These are phyloP conservation scores for Chloebia gouldiae DNA, from an alignment of 2,113 vertebrate species.

Conservation along the genomic window DNA sequence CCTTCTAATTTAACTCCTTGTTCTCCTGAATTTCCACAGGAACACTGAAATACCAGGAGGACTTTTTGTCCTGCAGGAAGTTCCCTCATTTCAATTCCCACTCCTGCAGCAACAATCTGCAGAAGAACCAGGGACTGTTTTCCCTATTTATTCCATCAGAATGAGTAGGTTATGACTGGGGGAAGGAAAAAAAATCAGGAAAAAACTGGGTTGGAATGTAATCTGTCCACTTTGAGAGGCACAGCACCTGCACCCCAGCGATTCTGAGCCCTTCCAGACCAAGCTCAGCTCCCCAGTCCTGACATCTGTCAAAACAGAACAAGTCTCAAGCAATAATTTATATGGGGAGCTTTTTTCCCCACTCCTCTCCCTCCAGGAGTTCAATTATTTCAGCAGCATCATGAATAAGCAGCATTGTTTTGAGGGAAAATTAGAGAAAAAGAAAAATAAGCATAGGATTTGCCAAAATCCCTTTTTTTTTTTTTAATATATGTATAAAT, in stretches of 20 bases:
- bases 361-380: background rate
- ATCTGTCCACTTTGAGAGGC: background rate
- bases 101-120: background rate
- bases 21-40: background rate
- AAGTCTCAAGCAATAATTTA: background rate
- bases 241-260: background rate
- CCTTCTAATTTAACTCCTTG: background rate
- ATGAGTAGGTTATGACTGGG: background rate
- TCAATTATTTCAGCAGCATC: constrained; percentile 19
- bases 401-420: background rate
- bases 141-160: background rate
- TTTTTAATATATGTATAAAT: background rate
- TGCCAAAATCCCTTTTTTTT: background rate
- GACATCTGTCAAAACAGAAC: constrained; percentile 16
- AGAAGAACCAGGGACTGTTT: background rate
- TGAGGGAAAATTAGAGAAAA: background rate
- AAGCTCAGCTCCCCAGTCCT: background rate
- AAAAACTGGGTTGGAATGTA: background rate
- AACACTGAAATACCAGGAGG: rapidly evolving
- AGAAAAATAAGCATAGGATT: background rate
- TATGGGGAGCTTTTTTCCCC: background rate
- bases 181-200: rapidly evolving
- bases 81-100: background rate
- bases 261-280: background rate
- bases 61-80: background rate